Percentiles rank a stretch among this genome's conserved stretches.
Evolutionary conservation across 2,888 invertebrate genomes (phyloP).

Genomic region (Amphipoea lucens): DNA sequence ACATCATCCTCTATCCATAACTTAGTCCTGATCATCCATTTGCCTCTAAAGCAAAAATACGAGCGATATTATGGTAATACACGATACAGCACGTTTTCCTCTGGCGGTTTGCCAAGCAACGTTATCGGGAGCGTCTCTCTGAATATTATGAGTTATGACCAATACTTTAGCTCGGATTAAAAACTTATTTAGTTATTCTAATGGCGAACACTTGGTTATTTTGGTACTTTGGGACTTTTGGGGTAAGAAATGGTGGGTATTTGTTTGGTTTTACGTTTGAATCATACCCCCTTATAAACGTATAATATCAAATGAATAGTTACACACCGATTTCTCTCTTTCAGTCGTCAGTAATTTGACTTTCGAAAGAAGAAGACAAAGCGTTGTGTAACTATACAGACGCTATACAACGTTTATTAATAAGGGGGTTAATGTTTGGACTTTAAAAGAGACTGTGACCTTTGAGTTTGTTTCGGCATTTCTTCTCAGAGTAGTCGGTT

Average conservation of each 20-base stretch:
- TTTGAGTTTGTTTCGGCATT: not conserved
- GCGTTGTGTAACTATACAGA: no score
- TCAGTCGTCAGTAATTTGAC: no score
- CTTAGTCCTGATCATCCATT: constrained; percentile 46
- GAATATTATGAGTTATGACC: constrained; percentile 70
- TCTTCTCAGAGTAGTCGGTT: not conserved
- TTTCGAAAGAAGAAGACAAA: no score
- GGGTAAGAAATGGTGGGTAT: constrained; percentile 14
- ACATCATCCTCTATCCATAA: constrained; percentile 10
- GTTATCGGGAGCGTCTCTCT: constrained; percentile 65
- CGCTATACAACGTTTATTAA: no score
- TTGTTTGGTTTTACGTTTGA: not conserved
- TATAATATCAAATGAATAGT: no score
- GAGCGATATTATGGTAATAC: constrained; percentile 60
- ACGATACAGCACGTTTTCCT: constrained; percentile 52
- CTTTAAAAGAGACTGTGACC: not conserved
- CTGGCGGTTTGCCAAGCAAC: constrained; percentile 64
- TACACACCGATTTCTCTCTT: no score
- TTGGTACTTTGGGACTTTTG: constrained; percentile 33
- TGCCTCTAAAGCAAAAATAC: constrained; percentile 58
- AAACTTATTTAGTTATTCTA: constrained; percentile 69
- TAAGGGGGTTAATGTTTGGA: not conserved
- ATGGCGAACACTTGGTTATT: constrained; percentile 56
- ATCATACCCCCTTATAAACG: not conserved
- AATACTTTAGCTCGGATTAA: constrained; percentile 69